These are phyloP conservation scores for Festucalex cinctus DNA, from an alignment of 2,113 vertebrate species.

Conservation along the genomic window DNA sequence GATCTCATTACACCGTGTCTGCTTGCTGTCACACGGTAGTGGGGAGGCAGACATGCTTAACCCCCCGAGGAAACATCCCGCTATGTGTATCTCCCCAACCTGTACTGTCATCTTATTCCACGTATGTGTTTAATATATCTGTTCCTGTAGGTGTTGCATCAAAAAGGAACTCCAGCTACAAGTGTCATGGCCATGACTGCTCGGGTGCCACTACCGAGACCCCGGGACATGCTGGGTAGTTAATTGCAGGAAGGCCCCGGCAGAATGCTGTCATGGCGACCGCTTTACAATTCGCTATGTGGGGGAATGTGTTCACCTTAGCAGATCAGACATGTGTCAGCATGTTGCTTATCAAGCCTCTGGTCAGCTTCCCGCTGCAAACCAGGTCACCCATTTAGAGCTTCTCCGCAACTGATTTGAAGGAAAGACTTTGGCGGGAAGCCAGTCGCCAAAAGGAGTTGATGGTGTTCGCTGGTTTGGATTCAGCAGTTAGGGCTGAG, in stretches of 20 bases:
- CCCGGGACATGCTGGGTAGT: conserved; percentile 51
- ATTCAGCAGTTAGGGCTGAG: conserved; percentile 7
- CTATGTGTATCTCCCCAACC: conserved; percentile 14
- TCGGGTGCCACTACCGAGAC: conserved; percentile 23
- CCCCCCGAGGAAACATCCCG: conserved; percentile 52
- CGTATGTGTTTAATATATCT: conserved; percentile 3
- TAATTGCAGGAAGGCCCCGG: conserved; percentile 51
- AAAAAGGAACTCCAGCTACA: conserved; percentile 7
- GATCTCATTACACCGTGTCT: conserved; percentile 64
- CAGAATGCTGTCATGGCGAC: conserved; percentile 29
- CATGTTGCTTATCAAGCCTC: conserved; percentile 33
- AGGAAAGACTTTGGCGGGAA: conserved; percentile 19
- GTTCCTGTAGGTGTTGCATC: conserved; percentile 13
- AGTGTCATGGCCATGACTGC: conserved; percentile 19
- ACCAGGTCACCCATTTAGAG: conserved; percentile 32
- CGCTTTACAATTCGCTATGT: conserved; percentile 49
- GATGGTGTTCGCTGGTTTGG: conserved; percentile 10
- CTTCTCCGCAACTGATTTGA: conserved; percentile 14
- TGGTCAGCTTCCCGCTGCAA: conserved; percentile 36
- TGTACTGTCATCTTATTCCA: conserved; percentile 4
- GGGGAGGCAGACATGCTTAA: conserved; percentile 48
- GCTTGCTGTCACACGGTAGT: conserved; percentile 58
- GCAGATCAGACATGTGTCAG: conserved; percentile 47
- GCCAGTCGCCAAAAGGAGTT: conserved; percentile 10
- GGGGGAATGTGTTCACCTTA: conserved; percentile 34